These are phyloP conservation scores for Gastrophysa polygoni DNA, from an alignment of 2,888 invertebrate genomes.

Conservation along the genomic window DNA sequence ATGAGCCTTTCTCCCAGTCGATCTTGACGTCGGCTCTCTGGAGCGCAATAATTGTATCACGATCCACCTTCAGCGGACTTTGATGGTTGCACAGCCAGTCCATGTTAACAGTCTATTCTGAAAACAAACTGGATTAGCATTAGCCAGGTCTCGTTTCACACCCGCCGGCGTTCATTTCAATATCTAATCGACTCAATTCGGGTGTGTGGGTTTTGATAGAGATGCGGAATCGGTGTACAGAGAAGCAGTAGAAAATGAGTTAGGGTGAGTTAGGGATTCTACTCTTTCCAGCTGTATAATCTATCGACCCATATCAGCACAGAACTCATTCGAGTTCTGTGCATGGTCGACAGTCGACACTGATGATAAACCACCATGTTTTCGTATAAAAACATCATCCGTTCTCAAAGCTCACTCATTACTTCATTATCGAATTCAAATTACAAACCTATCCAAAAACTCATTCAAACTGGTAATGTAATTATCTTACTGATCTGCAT, in stretches of 20 bases:
- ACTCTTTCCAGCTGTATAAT: too few relatives aligned
- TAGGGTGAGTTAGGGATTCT: conserved; percentile 51
- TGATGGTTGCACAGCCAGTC: conserved; percentile 46
- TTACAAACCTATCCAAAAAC: too few relatives aligned
- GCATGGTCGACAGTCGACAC: too few relatives aligned
- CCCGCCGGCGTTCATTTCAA: conserved; percentile 54
- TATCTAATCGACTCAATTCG: conserved; percentile 54
- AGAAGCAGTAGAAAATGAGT: conserved; percentile 52
- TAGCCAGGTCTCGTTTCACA: conserved; percentile 52
- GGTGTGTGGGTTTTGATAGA: conserved; percentile 54
- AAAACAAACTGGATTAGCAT: conserved; percentile 55
- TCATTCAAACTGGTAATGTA: too few relatives aligned
- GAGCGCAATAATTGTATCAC: conserved; percentile 44
- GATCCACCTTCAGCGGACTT: conserved; percentile 48
- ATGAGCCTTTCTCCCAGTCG: conserved; percentile 18
- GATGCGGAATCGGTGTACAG: conserved; percentile 41
- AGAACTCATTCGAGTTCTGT: too few relatives aligned
- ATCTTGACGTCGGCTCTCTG: conserved; percentile 43
- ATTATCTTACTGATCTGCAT: too few relatives aligned
- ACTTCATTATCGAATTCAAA: too few relatives aligned
- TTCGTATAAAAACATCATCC: too few relatives aligned
- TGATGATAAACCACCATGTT: too few relatives aligned
- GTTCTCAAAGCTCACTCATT: too few relatives aligned
- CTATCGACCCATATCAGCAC: too few relatives aligned
- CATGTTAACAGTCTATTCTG: conserved; percentile 54